These are phyloP conservation scores for Aphis craccivora DNA, from an alignment of 1,140 invertebrate genomes.

Conservation along the genomic window DNA sequence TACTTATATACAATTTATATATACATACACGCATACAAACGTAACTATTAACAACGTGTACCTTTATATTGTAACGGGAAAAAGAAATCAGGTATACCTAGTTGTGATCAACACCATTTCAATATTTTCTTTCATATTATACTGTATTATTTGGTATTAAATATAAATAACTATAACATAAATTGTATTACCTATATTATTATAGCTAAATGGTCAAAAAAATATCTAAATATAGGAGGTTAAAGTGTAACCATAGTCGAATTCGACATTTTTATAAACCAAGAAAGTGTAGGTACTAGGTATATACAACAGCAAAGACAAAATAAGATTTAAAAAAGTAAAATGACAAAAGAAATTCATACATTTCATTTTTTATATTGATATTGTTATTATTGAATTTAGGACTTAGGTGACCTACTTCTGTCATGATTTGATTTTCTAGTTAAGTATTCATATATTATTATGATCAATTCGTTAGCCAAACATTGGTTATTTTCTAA, in stretches of 20 bases:
- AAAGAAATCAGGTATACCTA: too few relatives aligned
- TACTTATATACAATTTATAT: too few relatives aligned
- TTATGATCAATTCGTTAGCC: neutral
- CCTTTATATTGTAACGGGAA: too few relatives aligned
- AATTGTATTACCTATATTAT: too few relatives aligned
- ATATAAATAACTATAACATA: too few relatives aligned
- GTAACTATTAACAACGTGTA: too few relatives aligned
- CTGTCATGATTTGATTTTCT: neutral
- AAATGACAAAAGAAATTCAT: neutral
- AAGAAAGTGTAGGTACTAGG: neutral
- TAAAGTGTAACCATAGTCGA: neutral
- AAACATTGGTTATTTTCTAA: neutral
- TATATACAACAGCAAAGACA: neutral
- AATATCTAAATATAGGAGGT: too few relatives aligned
- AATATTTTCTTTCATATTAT: too few relatives aligned
- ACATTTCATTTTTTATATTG: neutral
- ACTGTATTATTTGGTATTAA: neutral
- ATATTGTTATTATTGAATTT: neutral
- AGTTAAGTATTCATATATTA: neutral
- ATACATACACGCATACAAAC: too few relatives aligned
- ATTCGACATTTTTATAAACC: neutral
- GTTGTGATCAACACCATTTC: too few relatives aligned
- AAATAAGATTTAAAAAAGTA: neutral
- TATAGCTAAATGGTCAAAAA: too few relatives aligned
- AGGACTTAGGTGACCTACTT: neutral